These are phyloP conservation scores for Macrosiphum euphorbiae DNA, from an alignment of 2,888 invertebrate species.

Conservation along the genomic window DNA sequence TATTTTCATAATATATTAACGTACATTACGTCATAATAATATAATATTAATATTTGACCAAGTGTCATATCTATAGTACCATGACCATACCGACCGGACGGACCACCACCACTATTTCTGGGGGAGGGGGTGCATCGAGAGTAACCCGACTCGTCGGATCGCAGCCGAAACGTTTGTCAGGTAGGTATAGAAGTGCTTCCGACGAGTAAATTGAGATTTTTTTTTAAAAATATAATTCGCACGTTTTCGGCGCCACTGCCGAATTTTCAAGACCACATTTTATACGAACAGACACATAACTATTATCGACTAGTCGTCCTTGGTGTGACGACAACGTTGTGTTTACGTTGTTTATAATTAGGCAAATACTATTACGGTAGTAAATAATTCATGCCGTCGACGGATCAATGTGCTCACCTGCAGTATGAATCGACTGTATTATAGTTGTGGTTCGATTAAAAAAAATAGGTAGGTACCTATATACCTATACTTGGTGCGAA, in stretches of 20 bases:
- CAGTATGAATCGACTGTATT: background rate
- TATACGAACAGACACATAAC: background rate
- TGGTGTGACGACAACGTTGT: background rate
- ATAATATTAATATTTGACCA: background rate
- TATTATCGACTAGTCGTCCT: background rate
- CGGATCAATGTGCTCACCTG: background rate
- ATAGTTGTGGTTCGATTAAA: background rate
- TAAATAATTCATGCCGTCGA: background rate
- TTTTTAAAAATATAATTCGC: background rate
- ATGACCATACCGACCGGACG: background rate
- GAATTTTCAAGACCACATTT: background rate
- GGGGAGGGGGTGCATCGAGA: background rate
- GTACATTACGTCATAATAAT: background rate
- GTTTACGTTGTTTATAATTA: constrained; percentile 4
- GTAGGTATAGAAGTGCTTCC: background rate
- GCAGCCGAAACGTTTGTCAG: background rate
- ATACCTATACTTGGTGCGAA: background rate
- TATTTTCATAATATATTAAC: background rate
- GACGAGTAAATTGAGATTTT: background rate
- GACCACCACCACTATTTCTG: background rate
- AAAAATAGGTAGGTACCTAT: background rate
- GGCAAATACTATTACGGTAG: background rate
- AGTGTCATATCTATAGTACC: background rate
- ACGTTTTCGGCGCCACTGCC: background rate
- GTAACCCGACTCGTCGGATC: background rate